Percentiles rank a stretch among this genome's conserved stretches.
Conservation (phyloP, 2,797 vertebrate species). For the Cryptoprocta ferox region DNA sequence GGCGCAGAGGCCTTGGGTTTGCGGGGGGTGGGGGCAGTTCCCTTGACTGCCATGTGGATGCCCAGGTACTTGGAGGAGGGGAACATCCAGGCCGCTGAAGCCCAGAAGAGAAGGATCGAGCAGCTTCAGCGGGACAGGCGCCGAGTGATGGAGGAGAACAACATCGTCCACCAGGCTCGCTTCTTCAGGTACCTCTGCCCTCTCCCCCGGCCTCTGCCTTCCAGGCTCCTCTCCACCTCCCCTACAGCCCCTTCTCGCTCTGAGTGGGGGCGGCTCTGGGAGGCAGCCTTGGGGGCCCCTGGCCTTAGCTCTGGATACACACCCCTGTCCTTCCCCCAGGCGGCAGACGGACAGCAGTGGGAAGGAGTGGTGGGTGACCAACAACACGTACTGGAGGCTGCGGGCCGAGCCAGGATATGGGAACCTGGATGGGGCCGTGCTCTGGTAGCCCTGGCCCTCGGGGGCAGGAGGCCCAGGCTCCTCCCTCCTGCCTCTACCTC, state of each 20-base stretch:
- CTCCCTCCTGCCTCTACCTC: slow-evolving; percentile 39
- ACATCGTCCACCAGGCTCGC: slow-evolving; percentile 91
- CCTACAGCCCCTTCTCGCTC: not conserved
- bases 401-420: slow-evolving; percentile 91
- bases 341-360: slow-evolving; percentile 87
- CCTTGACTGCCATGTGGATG: not conserved
- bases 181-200: slow-evolving; percentile 91
- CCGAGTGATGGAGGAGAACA: slow-evolving; percentile 90
- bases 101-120: slow-evolving; percentile 93
- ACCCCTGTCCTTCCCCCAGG: slow-evolving; percentile 77
- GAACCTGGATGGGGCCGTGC: slow-evolving; percentile 89
- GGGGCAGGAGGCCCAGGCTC: slow-evolving; percentile 46
- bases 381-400: slow-evolving; percentile 92
- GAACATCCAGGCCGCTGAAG: slow-evolving; percentile 90
- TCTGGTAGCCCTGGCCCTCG: slow-evolving; percentile 89
- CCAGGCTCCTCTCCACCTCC: not conserved
- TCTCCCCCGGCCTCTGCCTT: rapidly evolving
- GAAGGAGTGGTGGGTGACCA: slow-evolving; percentile 92
- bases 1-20: not conserved
- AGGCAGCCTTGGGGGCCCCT: not conserved
- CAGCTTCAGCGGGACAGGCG: slow-evolving; percentile 92
- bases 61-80: slow-evolving; percentile 95
- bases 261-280: not conserved
- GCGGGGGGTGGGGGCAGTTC: too few relatives aligned
- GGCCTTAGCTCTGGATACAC: rapidly evolving